Evolutionary conservation across 2,888 invertebrate species (phyloP).

Genomic region (Hetaerina titia): DNA sequence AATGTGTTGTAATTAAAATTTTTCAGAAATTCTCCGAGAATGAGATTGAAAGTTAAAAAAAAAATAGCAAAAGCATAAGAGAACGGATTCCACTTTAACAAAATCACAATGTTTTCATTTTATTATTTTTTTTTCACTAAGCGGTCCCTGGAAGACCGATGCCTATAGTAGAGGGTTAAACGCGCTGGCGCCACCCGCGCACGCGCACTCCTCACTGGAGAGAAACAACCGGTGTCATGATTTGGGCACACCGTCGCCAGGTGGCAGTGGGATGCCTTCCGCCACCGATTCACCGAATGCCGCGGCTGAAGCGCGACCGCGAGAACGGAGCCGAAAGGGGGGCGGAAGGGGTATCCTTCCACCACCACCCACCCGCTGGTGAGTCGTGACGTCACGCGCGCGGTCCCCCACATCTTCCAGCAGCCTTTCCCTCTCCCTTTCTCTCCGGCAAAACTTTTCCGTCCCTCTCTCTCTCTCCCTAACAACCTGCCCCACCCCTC

Average conservation of each 20-base stretch:
- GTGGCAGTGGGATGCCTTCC: constrained; percentile 4
- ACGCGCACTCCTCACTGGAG: neutral
- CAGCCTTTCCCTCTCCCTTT: constrained; percentile 32
- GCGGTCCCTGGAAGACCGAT: no score
- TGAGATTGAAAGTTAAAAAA: no score
- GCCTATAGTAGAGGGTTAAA: no score
- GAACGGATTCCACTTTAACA: no score
- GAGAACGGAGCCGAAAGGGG: neutral
- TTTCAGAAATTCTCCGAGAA: no score
- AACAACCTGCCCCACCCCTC: neutral
- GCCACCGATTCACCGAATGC: neutral
- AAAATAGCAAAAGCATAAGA: no score
- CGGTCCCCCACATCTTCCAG: constrained; percentile 6
- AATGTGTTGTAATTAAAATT: no score
- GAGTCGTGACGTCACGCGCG: neutral
- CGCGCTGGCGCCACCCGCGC: no score
- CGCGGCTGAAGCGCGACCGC: constrained; percentile 17
- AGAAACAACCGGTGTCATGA: neutral
- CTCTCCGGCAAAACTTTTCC: constrained; percentile 26
- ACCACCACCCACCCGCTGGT: no score
- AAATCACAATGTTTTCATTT: no score
- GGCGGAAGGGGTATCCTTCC: no score
- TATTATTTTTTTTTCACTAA: no score
- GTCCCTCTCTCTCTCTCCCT: neutral
- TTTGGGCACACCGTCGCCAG: neutral